Conservation (phyloP, 2,113 vertebrate species). For the Cricetomys ansorgei region DNA sequence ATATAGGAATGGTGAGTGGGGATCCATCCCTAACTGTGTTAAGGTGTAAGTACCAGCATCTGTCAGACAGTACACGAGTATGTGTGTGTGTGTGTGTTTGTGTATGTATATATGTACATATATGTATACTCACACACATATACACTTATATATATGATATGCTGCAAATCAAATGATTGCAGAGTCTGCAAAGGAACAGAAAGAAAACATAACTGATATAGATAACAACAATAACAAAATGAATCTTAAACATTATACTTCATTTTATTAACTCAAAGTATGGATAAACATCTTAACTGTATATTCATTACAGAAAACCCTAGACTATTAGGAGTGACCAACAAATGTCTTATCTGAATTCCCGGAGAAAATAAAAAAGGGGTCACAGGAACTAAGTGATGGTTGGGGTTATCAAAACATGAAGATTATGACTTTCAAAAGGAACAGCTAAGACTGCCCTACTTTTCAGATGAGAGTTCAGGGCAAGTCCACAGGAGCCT, state of each 20-base stretch:
- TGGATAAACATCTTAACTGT: not conserved
- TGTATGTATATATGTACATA: no score
- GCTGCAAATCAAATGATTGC: not conserved
- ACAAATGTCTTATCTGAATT: not conserved
- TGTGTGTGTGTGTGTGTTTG: no score
- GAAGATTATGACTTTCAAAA: slow-evolving; percentile 1
- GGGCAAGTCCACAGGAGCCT: not conserved
- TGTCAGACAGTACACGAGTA: not conserved
- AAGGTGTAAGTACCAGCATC: not conserved
- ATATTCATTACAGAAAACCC: not conserved
- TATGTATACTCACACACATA: no score
- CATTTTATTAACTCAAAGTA: not conserved
- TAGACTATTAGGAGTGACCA: not conserved
- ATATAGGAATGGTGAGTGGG: not conserved
- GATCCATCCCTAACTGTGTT: not conserved
- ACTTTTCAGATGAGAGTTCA: not conserved
- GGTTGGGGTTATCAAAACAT: not conserved
- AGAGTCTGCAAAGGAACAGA: not conserved
- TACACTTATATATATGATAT: not conserved
- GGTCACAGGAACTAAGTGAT: not conserved
- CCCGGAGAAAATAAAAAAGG: not conserved
- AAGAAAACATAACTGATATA: not conserved
- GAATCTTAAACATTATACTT: not conserved
- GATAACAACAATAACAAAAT: not conserved
- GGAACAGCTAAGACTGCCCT: not conserved